phyloP scores from a whole-genome alignment of 2,888 invertebrate species.

The Diaperis boleti region DNA sequence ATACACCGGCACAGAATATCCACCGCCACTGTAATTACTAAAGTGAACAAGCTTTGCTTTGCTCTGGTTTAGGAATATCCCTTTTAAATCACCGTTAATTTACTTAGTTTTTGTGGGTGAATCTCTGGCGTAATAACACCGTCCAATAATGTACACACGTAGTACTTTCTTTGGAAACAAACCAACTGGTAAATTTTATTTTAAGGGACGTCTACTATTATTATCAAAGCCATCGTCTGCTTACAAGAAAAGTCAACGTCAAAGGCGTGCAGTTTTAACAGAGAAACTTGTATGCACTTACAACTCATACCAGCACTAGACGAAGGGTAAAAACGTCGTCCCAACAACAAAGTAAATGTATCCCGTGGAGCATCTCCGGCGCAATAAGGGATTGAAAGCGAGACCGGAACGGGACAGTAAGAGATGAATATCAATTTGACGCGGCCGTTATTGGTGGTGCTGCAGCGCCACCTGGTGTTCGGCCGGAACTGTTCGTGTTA shows the following conservation, averaged over 20 bases:
- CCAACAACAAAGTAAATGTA: conserved; percentile 18
- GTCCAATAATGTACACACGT: no score
- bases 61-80: conserved; percentile 15
- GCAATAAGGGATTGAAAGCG: conserved; percentile 25
- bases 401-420: conserved; percentile 43
- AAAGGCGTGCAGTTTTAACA: no score
- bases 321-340: conserved; percentile 2
- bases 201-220: no score
- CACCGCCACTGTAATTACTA: conserved; percentile 5
- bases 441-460: conserved; percentile 55
- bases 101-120: conserved; percentile 11
- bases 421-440: conserved; percentile 61
- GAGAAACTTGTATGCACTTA: no score
- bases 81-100: conserved; percentile 18
- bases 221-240: no score
- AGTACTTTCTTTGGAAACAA: no score
- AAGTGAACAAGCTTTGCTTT: conserved; percentile 17
- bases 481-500: conserved; percentile 60
- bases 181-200: no score
- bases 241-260: no score
- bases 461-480: conserved; percentile 63
- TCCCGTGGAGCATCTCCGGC: conserved; percentile 11
- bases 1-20: not conserved
- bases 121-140: no score
- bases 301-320: no score